Evolutionary conservation across 2,113 vertebrate genomes (phyloP).

Genomic region (Hassar affinis): DNA sequence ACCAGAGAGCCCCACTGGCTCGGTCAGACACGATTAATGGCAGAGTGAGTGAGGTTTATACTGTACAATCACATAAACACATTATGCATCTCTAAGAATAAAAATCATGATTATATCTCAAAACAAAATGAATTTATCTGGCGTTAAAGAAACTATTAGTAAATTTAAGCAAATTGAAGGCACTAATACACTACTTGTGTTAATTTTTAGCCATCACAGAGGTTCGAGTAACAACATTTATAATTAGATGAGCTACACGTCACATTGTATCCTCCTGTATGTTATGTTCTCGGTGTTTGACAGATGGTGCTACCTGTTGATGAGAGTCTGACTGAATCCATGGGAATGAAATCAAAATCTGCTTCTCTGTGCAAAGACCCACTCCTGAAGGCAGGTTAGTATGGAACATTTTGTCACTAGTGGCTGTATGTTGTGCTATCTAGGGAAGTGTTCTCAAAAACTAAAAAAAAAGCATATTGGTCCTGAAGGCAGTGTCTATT

Average conservation of each 20-base stretch:
- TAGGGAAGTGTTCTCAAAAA: neutral
- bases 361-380: constrained; percentile 92
- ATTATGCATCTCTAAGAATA: neutral
- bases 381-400: constrained; percentile 88
- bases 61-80: neutral
- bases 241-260: neutral
- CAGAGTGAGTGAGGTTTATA: constrained; percentile 73
- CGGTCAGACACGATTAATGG: constrained; percentile 90
- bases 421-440: neutral
- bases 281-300: constrained; percentile 5
- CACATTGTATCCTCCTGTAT: neutral
- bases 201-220: neutral
- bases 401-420: neutral
- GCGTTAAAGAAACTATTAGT: neutral
- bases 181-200: too few relatives aligned
- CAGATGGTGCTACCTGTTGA: constrained; percentile 96
- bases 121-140: neutral
- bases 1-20: constrained; percentile 82
- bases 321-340: constrained; percentile 92
- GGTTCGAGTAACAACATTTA: neutral
- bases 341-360: constrained; percentile 88
- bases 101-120: neutral
- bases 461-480: neutral
- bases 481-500: constrained; percentile 5
- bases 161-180: neutral